Conservation (phyloP, 2,797 vertebrate species). For the Lophius americanus region DNA sequence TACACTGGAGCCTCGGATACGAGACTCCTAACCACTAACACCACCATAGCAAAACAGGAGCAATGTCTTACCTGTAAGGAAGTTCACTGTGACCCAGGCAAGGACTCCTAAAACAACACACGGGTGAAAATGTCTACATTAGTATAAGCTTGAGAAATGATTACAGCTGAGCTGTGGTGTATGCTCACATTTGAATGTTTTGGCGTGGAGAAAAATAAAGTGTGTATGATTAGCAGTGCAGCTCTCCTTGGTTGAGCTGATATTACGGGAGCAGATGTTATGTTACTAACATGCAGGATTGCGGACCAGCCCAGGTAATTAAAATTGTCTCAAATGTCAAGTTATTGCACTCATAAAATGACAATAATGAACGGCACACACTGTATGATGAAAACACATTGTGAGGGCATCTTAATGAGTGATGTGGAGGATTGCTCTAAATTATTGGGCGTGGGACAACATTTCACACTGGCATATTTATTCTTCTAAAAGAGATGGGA, state of each 20-base stretch:
- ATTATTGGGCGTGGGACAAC: constrained; percentile 71
- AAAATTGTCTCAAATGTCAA: constrained; percentile 70
- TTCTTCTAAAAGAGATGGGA: constrained; percentile 58
- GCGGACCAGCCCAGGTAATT: constrained; percentile 73
- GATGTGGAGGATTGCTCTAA: constrained; percentile 68
- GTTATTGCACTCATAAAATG: constrained; percentile 74
- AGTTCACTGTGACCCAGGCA: constrained; percentile 98
- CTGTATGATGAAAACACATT: constrained; percentile 64
- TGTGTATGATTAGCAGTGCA: constrained; percentile 1
- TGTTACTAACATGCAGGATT: constrained; percentile 40
- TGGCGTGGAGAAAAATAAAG: constrained; percentile 3
- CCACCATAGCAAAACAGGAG: constrained; percentile 72
- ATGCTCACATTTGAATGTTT: not conserved
- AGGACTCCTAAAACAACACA: constrained; percentile 88
- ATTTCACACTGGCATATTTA: constrained; percentile 60
- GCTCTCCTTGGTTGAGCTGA: constrained; percentile 34
- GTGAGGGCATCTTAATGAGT: constrained; percentile 67
- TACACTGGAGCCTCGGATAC: constrained; percentile 71
- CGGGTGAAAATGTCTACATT: constrained; percentile 47
- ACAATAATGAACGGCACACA: constrained; percentile 65
- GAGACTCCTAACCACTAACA: constrained; percentile 71
- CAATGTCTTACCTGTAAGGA: constrained; percentile 93
- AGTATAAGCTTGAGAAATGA: constrained; percentile 33
- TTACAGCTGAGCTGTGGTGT: constrained; percentile 11
- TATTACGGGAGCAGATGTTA: constrained; percentile 39